These are phyloP conservation scores for Hyperoplus immaculatus DNA, from an alignment of 2,797 vertebrate species.

Conservation along the genomic window DNA sequence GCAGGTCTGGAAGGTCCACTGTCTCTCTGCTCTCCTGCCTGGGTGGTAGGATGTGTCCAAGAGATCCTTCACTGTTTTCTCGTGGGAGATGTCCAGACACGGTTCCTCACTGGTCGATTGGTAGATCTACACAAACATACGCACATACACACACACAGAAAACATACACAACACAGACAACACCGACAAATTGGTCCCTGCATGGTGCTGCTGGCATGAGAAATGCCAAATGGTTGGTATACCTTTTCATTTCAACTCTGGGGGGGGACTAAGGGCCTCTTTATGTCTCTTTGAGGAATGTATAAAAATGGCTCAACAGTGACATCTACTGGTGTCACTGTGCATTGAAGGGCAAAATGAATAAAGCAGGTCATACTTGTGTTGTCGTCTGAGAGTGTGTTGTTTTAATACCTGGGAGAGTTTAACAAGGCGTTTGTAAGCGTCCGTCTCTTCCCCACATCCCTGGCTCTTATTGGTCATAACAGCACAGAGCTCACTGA, in stretches of 20 bases:
- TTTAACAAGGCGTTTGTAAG: conserved; percentile 71
- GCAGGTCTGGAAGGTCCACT: conserved; percentile 92
- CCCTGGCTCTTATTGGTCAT: conserved; percentile 76
- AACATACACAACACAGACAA: background rate
- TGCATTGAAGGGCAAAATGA: background rate
- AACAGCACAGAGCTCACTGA: conserved; percentile 82
- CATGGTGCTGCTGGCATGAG: background rate
- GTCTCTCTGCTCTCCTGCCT: conserved; percentile 73
- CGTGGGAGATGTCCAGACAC: conserved; percentile 84
- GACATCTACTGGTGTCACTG: conserved; percentile 68
- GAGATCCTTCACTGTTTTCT: conserved; percentile 78
- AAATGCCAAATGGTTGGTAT: background rate
- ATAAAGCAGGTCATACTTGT: background rate
- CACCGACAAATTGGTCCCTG: background rate
- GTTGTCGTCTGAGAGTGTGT: background rate
- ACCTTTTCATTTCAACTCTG: background rate
- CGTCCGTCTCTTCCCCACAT: conserved; percentile 9
- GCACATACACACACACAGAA: conserved; percentile 12
- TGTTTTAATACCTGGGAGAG: conserved; percentile 66
- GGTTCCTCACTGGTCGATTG: conserved; percentile 51
- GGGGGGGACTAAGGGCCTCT: background rate
- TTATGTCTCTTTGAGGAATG: background rate
- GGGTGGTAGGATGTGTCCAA: conserved; percentile 70
- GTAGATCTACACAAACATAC: conserved; percentile 74
- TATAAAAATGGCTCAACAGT: conserved; percentile 15